A percentile compares a stretch with the other conserved stretches of the same genome.
Conservation (phyloP, 92 coral and sea anemone species). For the Phenganax subtilis region DNA sequence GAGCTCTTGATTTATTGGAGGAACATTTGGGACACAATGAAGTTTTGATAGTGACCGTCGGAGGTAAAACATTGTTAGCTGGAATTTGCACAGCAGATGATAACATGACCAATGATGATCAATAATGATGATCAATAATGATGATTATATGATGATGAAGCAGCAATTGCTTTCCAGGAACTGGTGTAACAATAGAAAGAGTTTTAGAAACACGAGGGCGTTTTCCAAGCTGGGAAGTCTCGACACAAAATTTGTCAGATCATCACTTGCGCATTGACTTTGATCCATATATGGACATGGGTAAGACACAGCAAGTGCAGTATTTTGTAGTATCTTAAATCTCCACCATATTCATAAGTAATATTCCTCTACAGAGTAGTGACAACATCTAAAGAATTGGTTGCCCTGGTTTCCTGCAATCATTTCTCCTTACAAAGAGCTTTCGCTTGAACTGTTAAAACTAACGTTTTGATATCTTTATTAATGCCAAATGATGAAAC, state of each 20-base stretch:
- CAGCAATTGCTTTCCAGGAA: not conserved
- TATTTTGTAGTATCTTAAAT: too few species aligned
- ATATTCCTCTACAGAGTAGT: too few species aligned
- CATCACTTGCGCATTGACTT: conserved; percentile 29
- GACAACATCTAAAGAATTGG: too few species aligned
- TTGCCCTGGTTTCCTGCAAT: too few species aligned
- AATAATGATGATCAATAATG: not conserved
- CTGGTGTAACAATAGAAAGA: conserved; percentile 19
- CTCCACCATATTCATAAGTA: too few species aligned
- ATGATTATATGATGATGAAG: conserved; percentile 33
- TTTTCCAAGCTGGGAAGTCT: conserved; percentile 25
- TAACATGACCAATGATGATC: not conserved
- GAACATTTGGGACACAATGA: conserved; percentile 25
- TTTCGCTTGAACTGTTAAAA: too few species aligned
- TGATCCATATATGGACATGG: conserved; percentile 42
- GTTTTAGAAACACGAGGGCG: not conserved
- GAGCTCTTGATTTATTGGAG: conserved; percentile 15
- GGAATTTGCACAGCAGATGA: not conserved
- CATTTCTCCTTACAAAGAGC: too few species aligned
- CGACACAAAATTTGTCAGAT: conserved; percentile 36
- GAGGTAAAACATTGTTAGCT: conserved; percentile 9
- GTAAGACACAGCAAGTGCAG: not conserved
- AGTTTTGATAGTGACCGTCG: not conserved
- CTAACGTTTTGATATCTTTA: too few species aligned
- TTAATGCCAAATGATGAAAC: too few species aligned